phyloP scores from a whole-genome alignment of 2,888 invertebrate species.

The Deilephila porcellus region DNA sequence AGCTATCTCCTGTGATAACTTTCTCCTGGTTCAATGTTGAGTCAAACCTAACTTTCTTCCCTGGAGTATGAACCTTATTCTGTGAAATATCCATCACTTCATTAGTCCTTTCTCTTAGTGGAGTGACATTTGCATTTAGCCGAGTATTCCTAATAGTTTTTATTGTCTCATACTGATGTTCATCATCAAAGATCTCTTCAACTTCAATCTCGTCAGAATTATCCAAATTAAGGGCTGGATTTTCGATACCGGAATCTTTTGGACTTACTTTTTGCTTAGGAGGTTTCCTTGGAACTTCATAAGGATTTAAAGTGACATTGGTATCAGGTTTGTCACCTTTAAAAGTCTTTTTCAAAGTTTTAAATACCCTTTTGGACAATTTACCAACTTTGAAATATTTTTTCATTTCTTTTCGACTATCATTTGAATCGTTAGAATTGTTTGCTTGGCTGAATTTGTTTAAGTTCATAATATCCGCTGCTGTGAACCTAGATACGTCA shows the following conservation, averaged over 20 bases:
- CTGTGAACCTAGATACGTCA: constrained; percentile 77
- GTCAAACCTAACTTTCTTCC: constrained; percentile 80
- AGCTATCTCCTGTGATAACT: constrained; percentile 79
- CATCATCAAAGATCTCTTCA: constrained; percentile 66
- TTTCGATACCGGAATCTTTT: constrained; percentile 75
- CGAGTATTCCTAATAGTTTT: constrained; percentile 75
- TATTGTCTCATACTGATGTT: constrained; percentile 76
- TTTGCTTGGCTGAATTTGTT: constrained; percentile 61
- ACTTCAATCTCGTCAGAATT: constrained; percentile 80
- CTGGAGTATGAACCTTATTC: constrained; percentile 68
- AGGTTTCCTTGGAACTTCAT: constrained; percentile 76
- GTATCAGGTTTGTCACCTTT: constrained; percentile 70
- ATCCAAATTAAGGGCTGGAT: constrained; percentile 74
- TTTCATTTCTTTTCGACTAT: constrained; percentile 68
- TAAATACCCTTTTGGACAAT: constrained; percentile 76
- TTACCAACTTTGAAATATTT: constrained; percentile 71
- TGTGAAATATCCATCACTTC: constrained; percentile 53
- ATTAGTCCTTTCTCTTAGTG: constrained; percentile 61
- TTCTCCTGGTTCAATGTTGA: constrained; percentile 79
- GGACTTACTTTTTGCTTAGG: constrained; percentile 61
- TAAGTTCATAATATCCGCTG: constrained; percentile 75
- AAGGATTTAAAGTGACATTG: constrained; percentile 70
- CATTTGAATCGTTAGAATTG: constrained; percentile 67
- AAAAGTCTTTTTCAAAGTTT: constrained; percentile 76
- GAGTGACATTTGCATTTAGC: constrained; percentile 77